Percentiles rank a stretch among this genome's conserved stretches.
phyloP scores from a whole-genome alignment of 2,797 vertebrate species.

The Calcarius lapponicus region DNA sequence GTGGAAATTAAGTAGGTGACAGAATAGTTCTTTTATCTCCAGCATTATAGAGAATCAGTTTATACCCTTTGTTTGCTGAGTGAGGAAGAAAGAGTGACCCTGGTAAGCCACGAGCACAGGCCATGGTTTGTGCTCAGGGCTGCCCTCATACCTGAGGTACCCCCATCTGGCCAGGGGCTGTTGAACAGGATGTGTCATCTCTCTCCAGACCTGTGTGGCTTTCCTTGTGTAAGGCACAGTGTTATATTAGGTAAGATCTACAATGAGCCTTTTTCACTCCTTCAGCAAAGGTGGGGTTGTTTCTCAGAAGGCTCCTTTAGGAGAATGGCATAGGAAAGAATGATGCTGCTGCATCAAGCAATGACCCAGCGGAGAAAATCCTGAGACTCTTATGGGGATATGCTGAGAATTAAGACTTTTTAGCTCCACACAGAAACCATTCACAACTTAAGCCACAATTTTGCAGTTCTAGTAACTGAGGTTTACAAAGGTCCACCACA shows the following conservation, averaged over 20 bases:
- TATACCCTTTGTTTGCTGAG: neutral
- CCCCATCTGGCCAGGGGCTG: neutral
- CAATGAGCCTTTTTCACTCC: conserved; percentile 20
- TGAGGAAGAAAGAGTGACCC: neutral
- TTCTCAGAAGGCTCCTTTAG: neutral
- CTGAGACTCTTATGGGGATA: conserved; percentile 4
- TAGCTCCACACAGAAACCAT: conserved; percentile 26
- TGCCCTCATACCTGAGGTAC: neutral
- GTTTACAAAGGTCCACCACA: neutral
- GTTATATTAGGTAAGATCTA: neutral
- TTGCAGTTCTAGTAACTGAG: conserved; percentile 28
- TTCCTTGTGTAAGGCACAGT: neutral
- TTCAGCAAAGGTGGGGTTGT: conserved; percentile 31
- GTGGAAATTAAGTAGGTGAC: conserved; percentile 21
- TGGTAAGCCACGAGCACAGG: neutral
- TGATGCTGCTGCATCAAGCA: neutral
- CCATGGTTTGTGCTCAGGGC: neutral
- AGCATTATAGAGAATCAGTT: neutral
- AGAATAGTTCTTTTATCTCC: conserved; percentile 2
- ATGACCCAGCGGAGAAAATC: neutral
- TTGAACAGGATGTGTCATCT: neutral
- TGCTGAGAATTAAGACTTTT: neutral
- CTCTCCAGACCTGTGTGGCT: neutral
- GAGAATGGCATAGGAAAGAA: conserved; percentile 22
- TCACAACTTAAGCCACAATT: conserved; percentile 18